Evolutionary conservation across 2,113 vertebrate species (phyloP), one percentile per base, ranked within the genome.

Genomic region (Desmodus rotundus): DNA sequence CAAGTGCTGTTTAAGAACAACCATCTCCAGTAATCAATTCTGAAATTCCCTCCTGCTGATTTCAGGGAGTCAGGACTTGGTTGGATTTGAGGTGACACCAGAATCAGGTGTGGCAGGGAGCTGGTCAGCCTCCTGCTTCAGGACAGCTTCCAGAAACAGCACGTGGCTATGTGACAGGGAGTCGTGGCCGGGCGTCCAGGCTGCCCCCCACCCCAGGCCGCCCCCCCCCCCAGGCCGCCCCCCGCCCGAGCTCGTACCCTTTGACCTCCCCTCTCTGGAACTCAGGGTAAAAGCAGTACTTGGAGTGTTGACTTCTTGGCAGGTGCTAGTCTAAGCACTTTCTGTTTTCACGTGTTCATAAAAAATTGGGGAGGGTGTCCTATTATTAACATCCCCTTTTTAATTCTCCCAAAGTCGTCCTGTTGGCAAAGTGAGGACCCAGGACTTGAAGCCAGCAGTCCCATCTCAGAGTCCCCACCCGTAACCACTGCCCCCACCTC

Each of bases 301-400:
- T 26, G 14, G 33, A 89, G 68, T 12, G 15, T 50, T 0, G 10
- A 7, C 10, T 14, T 54, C 19, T 20, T 7, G 63, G 68, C 77
- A 15, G 12, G 4, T 16, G 67, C 45, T 38, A 5, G 26, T 36
- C 73, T 38, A 12, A 78, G 50, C 15, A 45, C 10, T 13, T 33
- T 15, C 43, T 22, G 45, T 56, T n/a, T 9, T 63, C 22, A 10
- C 3, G 0, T 5, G 72, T 41, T 50, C 41, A 6, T 22, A 36
- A 77, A 38, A 36, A 68, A 38, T 3, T 3, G 22, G 36, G 50
- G 65, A 38, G 33, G 1, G n/a, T 22, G 5, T 5, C 61, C 50
- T 16, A 0, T 1, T 22, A 17, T 4, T 45, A 7, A 38, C 22
- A 16, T 0, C 4, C 4, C n/a, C 28, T 0, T 12, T 47, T 17